Percentiles rank a stretch among this genome's conserved stretches.
Conservation (phyloP, 2,888 invertebrate genomes). For the Diarsia dahlii region DNA sequence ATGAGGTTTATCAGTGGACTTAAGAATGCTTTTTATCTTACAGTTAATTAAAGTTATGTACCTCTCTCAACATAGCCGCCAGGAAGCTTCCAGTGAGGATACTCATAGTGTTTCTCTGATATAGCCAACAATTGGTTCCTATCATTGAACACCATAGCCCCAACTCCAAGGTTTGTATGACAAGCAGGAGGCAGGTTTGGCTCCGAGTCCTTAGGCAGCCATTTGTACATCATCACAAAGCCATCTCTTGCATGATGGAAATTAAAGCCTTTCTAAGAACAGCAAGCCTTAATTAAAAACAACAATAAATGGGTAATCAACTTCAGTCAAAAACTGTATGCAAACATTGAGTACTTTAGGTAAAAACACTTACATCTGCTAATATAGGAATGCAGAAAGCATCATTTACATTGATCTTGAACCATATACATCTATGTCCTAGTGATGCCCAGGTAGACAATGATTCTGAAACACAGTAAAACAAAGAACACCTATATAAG, state of each 20-base stretch:
- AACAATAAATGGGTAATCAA: slow-evolving; percentile 52
- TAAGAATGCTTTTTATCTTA: neutral
- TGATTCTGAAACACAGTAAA: slow-evolving; percentile 90
- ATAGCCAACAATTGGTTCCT: slow-evolving; percentile 94
- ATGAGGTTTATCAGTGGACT: neutral
- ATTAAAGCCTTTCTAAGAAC: slow-evolving; percentile 94
- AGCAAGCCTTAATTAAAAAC: slow-evolving; percentile 73
- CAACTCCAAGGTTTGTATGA: slow-evolving; percentile 95
- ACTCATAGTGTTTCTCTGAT: slow-evolving; percentile 93
- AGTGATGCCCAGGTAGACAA: slow-evolving; percentile 92
- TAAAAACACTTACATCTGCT: slow-evolving; percentile 90
- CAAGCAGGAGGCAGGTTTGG: slow-evolving; percentile 94
- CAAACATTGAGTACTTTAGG: slow-evolving; percentile 10
- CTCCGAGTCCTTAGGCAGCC: slow-evolving; percentile 92
- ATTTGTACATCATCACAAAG: slow-evolving; percentile 95
- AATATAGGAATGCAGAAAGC: slow-evolving; percentile 93
- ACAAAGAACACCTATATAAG: too few species aligned
- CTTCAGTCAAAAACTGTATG: neutral
- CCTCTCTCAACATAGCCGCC: slow-evolving; percentile 97
- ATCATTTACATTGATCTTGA: slow-evolving; percentile 93
- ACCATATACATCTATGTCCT: slow-evolving; percentile 94
- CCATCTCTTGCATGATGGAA: slow-evolving; percentile 97
- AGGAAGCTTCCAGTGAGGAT: slow-evolving; percentile 96
- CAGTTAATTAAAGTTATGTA: slow-evolving; percentile 71
- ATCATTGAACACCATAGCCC: slow-evolving; percentile 95